phyloP scores from a whole-genome alignment of 2,797 vertebrate genomes.

The Xyrichtys novacula region DNA sequence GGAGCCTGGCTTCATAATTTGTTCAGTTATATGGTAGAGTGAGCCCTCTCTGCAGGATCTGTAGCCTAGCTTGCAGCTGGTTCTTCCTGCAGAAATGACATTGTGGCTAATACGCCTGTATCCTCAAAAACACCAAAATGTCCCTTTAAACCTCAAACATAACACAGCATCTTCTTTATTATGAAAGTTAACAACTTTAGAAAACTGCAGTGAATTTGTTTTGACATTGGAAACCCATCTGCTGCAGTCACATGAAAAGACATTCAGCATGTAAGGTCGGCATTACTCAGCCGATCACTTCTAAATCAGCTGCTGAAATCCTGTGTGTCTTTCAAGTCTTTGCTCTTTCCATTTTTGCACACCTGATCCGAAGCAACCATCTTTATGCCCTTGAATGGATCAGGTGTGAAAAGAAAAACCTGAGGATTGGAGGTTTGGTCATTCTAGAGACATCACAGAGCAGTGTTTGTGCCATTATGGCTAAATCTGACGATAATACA shows the following conservation, averaged over 20 bases:
- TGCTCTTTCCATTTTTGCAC: neutral
- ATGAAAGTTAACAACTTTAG: neutral
- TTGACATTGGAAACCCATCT: neutral
- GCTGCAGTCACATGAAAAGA: neutral
- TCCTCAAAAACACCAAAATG: too few species aligned
- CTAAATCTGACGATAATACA: slow-evolving; percentile 3
- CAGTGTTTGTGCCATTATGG: neutral
- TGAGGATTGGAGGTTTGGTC: neutral
- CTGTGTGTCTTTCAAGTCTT: neutral
- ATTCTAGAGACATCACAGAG: neutral
- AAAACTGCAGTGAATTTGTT: neutral
- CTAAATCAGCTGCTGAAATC: neutral
- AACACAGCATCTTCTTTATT: too few species aligned
- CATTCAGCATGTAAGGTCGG: neutral
- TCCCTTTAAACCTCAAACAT: too few species aligned
- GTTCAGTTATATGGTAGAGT: too few species aligned
- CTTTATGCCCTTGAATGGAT: neutral
- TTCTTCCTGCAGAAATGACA: too few species aligned
- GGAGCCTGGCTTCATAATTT: too few species aligned
- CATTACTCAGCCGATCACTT: neutral
- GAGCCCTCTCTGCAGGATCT: too few species aligned
- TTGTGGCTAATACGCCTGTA: too few species aligned
- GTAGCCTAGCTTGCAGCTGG: too few species aligned
- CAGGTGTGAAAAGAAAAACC: neutral
- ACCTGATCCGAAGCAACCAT: slow-evolving; percentile 10